These are phyloP conservation scores for Ciconia boyciana DNA, from an alignment of 2,113 vertebrate species.

Conservation along the genomic window DNA sequence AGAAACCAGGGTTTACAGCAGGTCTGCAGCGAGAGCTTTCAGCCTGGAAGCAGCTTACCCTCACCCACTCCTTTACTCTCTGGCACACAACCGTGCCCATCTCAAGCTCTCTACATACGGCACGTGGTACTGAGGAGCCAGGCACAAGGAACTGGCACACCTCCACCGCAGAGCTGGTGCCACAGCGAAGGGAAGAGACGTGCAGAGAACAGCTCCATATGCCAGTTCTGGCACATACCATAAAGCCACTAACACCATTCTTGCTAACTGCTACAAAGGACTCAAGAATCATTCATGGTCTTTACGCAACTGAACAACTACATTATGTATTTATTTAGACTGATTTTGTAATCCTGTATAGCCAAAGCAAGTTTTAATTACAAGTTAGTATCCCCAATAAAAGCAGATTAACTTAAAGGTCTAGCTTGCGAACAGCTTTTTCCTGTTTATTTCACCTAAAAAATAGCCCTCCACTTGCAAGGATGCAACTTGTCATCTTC, in stretches of 20 bases:
- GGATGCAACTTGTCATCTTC: not conserved
- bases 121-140: not conserved
- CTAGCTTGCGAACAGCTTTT: not conserved
- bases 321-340: not conserved
- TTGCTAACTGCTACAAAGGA: not conserved
- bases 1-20: not conserved
- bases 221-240: not conserved
- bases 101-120: not conserved
- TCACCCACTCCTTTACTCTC: not conserved
- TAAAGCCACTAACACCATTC: not conserved
- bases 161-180: not conserved
- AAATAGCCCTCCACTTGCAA: not conserved
- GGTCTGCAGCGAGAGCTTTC: not conserved
- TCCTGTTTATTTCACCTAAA: not conserved
- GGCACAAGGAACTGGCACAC: not conserved
- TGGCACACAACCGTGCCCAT: not conserved
- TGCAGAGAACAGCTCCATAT: not conserved
- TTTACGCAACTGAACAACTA: not conserved
- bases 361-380: not conserved
- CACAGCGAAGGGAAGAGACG: not conserved
- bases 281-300: not conserved
- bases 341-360: not conserved
- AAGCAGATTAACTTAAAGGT: not conserved
- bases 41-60: not conserved
- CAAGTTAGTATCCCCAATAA: not conserved